phyloP scores from a whole-genome alignment of 64 coral and sea anemone genomes.

The Catalaphyllia jardinei region DNA sequence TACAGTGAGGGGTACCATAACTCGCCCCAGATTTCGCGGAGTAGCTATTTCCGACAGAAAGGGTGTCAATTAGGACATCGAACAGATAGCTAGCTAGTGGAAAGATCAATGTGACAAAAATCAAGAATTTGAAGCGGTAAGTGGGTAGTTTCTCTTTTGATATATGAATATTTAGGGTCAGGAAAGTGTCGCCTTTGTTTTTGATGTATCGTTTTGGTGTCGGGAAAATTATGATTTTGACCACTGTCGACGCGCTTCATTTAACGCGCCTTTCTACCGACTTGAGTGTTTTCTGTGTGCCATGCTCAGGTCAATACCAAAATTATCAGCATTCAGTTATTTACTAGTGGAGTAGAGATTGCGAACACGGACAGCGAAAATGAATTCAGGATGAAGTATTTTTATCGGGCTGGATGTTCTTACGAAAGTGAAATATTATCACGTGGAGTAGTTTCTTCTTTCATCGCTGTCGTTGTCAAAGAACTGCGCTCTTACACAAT shows the following conservation, averaged over 20 bases:
- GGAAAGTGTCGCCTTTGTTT: too few species aligned
- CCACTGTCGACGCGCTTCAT: not conserved
- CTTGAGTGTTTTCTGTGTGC: not conserved
- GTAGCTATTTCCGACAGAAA: too few species aligned
- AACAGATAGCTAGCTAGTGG: not conserved
- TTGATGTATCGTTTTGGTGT: not conserved
- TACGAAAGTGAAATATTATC: constrained; percentile 10
- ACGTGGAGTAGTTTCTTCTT: not conserved
- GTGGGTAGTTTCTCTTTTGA: not conserved
- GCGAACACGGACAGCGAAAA: not conserved
- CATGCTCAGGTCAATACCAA: not conserved
- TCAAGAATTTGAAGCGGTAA: constrained; percentile 10
- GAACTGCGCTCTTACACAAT: not conserved
- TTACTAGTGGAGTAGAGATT: not conserved
- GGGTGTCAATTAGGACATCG: not conserved
- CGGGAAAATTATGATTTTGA: not conserved
- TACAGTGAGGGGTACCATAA: too few species aligned
- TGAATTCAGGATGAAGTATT: not conserved
- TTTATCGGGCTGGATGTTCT: not conserved
- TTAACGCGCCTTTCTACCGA: not conserved
- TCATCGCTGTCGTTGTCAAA: not conserved
- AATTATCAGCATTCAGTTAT: not conserved
- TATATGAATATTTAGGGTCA: not conserved
- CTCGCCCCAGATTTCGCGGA: too few species aligned
- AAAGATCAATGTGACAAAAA: not conserved